Conservation (phyloP, 2,888 invertebrate genomes). For the Anorthoa munda region DNA sequence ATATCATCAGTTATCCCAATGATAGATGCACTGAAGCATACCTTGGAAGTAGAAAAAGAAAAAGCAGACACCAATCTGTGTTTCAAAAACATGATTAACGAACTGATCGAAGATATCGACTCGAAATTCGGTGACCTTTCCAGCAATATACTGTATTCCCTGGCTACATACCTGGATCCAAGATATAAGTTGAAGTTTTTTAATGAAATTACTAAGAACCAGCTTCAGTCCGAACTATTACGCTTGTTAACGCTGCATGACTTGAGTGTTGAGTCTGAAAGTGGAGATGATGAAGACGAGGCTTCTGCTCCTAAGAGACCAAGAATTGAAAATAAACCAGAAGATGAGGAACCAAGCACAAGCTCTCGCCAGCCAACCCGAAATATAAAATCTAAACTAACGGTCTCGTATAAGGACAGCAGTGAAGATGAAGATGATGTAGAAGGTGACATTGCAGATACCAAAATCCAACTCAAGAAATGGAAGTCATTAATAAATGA, state of each 20-base stretch:
- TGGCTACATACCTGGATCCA: constrained; percentile 30
- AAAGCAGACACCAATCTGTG: constrained; percentile 2
- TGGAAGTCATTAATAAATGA: constrained; percentile 35
- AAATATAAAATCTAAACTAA: constrained; percentile 24
- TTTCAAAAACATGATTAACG: background rate
- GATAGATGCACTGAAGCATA: constrained; percentile 23
- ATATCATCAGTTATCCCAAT: constrained; percentile 37
- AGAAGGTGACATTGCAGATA: background rate
- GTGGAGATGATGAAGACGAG: background rate
- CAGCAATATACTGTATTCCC: constrained; percentile 15
- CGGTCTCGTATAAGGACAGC: background rate
- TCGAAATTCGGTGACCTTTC: constrained; percentile 26
- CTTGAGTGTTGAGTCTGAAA: background rate
- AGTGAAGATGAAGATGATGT: constrained; percentile 30
- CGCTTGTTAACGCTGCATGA: constrained; percentile 13
- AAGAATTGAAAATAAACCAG: background rate
- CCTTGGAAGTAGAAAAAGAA: constrained; percentile 7
- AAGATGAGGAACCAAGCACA: constrained; percentile 8
- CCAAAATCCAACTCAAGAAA: constrained; percentile 2
- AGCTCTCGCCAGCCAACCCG: background rate
- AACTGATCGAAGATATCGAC: constrained; percentile 25
- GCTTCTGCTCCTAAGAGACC: background rate
- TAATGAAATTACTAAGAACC: constrained; percentile 28
- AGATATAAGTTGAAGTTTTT: constrained; percentile 28
- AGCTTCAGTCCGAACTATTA: constrained; percentile 18